Evolutionary conservation across 2,113 vertebrate species (phyloP).

Genomic region (Lipotes vexillifer): DNA sequence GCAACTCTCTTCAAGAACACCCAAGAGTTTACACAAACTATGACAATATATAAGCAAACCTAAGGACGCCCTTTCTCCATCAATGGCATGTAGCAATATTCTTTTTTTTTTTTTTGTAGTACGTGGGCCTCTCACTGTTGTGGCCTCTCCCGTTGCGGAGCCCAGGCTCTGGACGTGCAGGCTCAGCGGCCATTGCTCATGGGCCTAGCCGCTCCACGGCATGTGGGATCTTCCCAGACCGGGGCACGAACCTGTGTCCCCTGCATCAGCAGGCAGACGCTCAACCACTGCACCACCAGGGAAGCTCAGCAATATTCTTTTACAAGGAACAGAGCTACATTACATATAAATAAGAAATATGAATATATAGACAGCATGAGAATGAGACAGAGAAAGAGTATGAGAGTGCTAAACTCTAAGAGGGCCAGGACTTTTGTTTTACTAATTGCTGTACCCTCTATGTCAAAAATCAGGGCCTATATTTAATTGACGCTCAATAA

Average conservation of each 20-base stretch:
- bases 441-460: background rate
- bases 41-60: background rate
- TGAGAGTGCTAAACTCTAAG: background rate
- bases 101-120: background rate
- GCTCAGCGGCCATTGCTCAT: too few species aligned
- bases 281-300: too few species aligned
- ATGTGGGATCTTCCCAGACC: too few species aligned
- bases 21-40: background rate
- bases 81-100: background rate
- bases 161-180: too few species aligned
- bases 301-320: background rate
- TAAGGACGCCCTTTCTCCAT: background rate
- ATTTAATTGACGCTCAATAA: background rate
- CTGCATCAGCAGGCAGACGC: too few species aligned
- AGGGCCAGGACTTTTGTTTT: background rate
- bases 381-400: background rate
- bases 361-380: background rate
- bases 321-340: background rate
- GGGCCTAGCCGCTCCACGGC: too few species aligned
- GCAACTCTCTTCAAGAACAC: background rate
- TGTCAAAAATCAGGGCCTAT: background rate
- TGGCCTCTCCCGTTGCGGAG: too few species aligned
- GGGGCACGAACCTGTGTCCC: too few species aligned
- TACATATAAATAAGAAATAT: constrained; percentile 2
- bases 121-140: too few species aligned